Percentiles rank a stretch among this genome's conserved stretches.
phyloP scores from a whole-genome alignment of 2,888 invertebrate species.

The Megastigmus dorsalis region DNA sequence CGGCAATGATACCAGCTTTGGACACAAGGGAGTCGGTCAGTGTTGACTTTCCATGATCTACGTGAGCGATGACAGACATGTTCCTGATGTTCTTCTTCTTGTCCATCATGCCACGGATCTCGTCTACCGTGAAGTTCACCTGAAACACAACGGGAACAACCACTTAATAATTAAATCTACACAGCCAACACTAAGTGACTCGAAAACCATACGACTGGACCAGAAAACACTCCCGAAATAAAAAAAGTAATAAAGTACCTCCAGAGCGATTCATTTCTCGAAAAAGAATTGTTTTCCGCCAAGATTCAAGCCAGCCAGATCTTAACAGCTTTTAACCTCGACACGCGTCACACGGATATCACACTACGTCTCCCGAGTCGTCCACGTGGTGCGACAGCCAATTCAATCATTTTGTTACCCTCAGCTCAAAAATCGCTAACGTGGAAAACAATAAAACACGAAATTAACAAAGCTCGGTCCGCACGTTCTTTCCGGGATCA shows the following conservation, averaged over 20 bases:
- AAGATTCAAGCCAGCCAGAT: neutral
- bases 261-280: neutral
- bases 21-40: constrained; percentile 99
- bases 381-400: constrained; percentile 24
- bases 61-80: constrained; percentile 99
- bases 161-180: too few species aligned
- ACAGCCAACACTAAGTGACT: too few species aligned
- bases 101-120: constrained; percentile 99
- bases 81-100: constrained; percentile 99
- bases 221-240: too few species aligned
- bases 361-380: neutral
- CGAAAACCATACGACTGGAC: too few species aligned
- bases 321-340: constrained; percentile 45
- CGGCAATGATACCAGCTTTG: constrained; percentile 99
- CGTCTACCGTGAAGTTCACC: constrained; percentile 99
- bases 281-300: neutral
- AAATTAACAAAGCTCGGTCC: too few species aligned
- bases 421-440: too few species aligned
- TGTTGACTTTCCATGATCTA: constrained; percentile 99
- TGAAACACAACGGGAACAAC: too few species aligned
- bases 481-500: neutral
- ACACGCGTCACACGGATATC: constrained; percentile 16
- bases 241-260: neutral
- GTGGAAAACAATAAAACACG: too few species aligned
- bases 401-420: too few species aligned